These are phyloP conservation scores for Phrynocephalus versicolor DNA, from an alignment of 2,113 vertebrate genomes.

Conservation along the genomic window DNA sequence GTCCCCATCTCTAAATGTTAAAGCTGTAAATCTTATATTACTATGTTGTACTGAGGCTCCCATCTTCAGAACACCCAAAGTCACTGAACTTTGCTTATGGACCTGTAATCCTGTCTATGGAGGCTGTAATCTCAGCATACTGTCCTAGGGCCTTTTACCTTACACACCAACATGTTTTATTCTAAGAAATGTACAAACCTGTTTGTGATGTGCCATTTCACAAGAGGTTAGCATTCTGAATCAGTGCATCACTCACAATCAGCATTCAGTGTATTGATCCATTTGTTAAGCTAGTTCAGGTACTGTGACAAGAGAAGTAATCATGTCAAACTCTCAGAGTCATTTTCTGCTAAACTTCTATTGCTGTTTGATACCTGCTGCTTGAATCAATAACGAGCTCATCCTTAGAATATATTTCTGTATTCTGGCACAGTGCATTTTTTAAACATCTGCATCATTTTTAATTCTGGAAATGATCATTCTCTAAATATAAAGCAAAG, in stretches of 20 bases:
- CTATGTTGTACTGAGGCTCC: not conserved
- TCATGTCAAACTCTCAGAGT: not conserved
- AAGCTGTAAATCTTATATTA: not conserved
- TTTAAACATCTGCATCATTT: not conserved
- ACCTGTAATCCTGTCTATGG: too few species aligned
- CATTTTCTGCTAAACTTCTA: not conserved
- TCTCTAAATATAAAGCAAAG: not conserved
- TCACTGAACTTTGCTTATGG: not conserved
- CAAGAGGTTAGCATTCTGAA: not conserved
- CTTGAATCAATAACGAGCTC: not conserved
- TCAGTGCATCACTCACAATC: not conserved
- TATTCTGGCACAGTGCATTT: not conserved
- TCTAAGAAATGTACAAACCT: not conserved
- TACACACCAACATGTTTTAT: not conserved
- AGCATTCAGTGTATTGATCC: not conserved
- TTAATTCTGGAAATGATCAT: not conserved
- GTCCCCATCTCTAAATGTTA: too few species aligned
- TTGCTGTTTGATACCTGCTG: not conserved
- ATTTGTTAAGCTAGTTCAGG: not conserved
- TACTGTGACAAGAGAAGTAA: not conserved
- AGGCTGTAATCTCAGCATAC: too few species aligned
- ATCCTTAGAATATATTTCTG: not conserved
- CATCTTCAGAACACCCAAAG: too few species aligned
- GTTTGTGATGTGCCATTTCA: not conserved
- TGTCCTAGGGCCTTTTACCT: not conserved